Conservation (phyloP, 2,113 vertebrate species). For the Isichthys henryi region DNA sequence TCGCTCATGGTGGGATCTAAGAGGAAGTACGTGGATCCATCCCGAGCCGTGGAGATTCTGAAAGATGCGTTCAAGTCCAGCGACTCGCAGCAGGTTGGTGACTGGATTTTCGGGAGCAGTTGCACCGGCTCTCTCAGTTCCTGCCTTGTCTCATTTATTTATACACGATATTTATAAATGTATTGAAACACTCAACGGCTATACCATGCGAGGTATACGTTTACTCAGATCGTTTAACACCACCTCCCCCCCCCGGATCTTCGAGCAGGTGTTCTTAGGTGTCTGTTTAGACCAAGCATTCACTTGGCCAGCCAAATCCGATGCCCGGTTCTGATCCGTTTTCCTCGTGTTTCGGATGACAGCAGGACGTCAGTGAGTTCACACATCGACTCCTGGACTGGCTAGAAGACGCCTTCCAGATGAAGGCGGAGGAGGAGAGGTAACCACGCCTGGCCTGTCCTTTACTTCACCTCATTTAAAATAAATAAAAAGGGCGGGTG, state of each 20-base stretch:
- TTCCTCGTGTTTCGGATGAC: slow-evolving; percentile 28
- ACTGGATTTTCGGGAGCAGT: not conserved
- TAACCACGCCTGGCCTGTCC: slow-evolving; percentile 37
- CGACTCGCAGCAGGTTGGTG: slow-evolving; percentile 89
- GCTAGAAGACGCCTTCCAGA: slow-evolving; percentile 79
- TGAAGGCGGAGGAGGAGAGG: slow-evolving; percentile 76
- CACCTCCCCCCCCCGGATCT: not conserved
- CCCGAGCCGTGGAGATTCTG: slow-evolving; percentile 92
- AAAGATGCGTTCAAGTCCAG: slow-evolving; percentile 98
- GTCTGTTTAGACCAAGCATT: not conserved
- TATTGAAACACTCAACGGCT: not conserved
- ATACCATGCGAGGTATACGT: not conserved
- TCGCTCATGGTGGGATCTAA: slow-evolving; percentile 94
- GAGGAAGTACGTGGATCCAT: slow-evolving; percentile 95
- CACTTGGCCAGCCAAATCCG: not conserved
- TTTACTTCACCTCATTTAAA: not conserved
- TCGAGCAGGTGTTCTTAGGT: not conserved
- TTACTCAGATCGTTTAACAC: not conserved
- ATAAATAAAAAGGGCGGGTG: not conserved
- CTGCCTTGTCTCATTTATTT: not conserved
- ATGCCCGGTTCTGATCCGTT: not conserved
- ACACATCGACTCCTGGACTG: slow-evolving; percentile 76
- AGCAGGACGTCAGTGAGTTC: slow-evolving; percentile 81
- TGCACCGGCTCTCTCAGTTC: not conserved
- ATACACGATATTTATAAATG: not conserved